phyloP scores from a whole-genome alignment of 1,140 invertebrate species.

The Hypothenemus hampei region DNA sequence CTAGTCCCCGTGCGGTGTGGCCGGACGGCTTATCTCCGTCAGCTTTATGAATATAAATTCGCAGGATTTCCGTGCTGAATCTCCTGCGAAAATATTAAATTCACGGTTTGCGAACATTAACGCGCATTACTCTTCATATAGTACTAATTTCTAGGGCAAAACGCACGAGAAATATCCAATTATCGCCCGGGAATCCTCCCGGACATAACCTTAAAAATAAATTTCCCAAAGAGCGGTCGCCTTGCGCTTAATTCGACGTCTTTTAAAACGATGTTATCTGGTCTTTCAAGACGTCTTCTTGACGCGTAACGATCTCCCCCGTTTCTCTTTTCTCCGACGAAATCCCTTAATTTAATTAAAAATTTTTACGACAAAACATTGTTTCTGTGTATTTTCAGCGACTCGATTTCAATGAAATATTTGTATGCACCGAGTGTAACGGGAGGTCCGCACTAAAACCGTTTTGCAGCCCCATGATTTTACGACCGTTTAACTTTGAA shows the following conservation, averaged over 20 bases:
- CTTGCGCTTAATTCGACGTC: conserved; percentile 1
- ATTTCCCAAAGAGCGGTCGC: conserved; percentile 1
- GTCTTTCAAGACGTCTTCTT: background rate
- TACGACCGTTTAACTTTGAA: conserved; percentile 9
- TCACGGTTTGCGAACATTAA: background rate
- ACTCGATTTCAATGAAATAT: background rate
- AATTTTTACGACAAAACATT: background rate
- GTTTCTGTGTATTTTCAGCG: background rate
- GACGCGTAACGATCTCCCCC: background rate
- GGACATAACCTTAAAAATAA: conserved; percentile 4
- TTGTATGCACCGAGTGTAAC: conserved; percentile 2
- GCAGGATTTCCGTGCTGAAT: background rate
- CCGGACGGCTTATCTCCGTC: background rate
- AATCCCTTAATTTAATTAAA: conserved; percentile 11
- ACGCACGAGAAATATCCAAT: conserved; percentile 6
- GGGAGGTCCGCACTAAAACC: conserved; percentile 1
- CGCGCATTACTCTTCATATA: background rate
- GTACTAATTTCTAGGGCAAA: conserved; percentile 1
- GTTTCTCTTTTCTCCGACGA: conserved; percentile 16
- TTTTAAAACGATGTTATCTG: conserved; percentile 5
- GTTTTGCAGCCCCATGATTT: conserved; percentile 12
- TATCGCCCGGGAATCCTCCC: background rate
- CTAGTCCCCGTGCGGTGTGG: background rate
- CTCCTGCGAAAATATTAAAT: conserved; percentile 1
- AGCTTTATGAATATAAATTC: conserved; percentile 7